Base-by-base conservation (phyloP, 2,797 vertebrate species). In the Corythornis leucogaster region DNA sequence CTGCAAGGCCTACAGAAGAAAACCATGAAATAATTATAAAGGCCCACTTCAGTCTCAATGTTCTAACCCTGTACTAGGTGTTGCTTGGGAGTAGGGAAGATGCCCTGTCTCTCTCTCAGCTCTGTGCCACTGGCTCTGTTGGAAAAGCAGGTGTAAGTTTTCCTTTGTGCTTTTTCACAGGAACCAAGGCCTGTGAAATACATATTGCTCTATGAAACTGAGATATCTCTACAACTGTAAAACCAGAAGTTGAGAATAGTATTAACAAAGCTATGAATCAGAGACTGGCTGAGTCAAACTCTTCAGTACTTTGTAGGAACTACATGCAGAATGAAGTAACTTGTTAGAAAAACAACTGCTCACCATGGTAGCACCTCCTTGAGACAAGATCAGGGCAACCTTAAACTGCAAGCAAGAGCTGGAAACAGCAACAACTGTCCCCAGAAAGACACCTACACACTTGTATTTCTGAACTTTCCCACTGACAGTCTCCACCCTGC, bases 1-100 rank as follows among this genome's bases (percentile, higher is more conserved):
- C 95, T 99, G 98, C 89, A 99, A 97, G 64, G 99, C 99, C 99
- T 99, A 91, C 25, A 58, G 19, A 88, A 84, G 51, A 75, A 77
- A 67, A 24, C 2, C 30, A 84, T 0, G 5, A 51, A 33, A 81
- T 9, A 0, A 59, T 22, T 46, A 53, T 3, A 77, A 87, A 78
- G 17, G 61, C 11, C 17, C 28, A 58, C 16, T 33, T 63, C 5
- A 43, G 28, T 17, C 13, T 19, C 14, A 63, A 53, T 1, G 25
- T 7, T 17, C 2, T 10, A 69, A 45, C 6, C 2, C 8, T 31
- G 38, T 0, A 16, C 18, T 30, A 28, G 6, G 15, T 6, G 21
- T 19, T 14, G 15, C 28, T 40, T 16, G 17, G 48, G 68, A 76
- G 42, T 46, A 66, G 46, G 46, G 51, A 42, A 33, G 15, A 4